Conservation (phyloP, 2,113 vertebrate species). For the Ictalurus punctatus region DNA sequence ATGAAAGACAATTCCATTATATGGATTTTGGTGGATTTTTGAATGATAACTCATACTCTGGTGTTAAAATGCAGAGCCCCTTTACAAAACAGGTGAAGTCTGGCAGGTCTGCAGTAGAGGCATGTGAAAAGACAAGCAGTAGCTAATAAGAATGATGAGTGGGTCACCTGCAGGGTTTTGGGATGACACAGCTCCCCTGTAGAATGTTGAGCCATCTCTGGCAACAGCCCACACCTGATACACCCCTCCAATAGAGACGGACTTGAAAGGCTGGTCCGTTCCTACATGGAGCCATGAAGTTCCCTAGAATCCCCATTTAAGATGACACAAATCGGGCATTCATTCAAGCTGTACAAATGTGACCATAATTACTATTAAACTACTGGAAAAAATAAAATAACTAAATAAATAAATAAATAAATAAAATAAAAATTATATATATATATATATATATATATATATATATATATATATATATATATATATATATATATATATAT, state of each 20-base stretch:
- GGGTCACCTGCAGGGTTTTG: slow-evolving; percentile 83
- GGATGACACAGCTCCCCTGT: slow-evolving; percentile 86
- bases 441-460: no score
- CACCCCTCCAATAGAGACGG: slow-evolving; percentile 85
- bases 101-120: neutral
- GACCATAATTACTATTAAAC: neutral
- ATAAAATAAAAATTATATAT: no score
- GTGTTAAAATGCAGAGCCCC: neutral
- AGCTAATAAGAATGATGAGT: neutral
- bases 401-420: no score
- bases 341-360: neutral
- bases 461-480: no score
- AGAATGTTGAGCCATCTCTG: slow-evolving; percentile 90
- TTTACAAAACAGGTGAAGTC: neutral
- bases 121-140: neutral
- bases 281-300: slow-evolving; percentile 94
- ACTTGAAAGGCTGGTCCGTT: slow-evolving; percentile 93
- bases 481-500: no score
- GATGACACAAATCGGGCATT: neutral
- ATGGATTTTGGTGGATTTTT: neutral
- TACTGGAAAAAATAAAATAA: no score
- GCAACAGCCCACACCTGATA: slow-evolving; percentile 94
- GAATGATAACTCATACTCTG: neutral
- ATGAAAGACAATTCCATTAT: neutral
- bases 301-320: slow-evolving; percentile 71